Base-by-base conservation (phyloP, 1,140 invertebrate genomes). In the Microplitis demolitor region DNA sequence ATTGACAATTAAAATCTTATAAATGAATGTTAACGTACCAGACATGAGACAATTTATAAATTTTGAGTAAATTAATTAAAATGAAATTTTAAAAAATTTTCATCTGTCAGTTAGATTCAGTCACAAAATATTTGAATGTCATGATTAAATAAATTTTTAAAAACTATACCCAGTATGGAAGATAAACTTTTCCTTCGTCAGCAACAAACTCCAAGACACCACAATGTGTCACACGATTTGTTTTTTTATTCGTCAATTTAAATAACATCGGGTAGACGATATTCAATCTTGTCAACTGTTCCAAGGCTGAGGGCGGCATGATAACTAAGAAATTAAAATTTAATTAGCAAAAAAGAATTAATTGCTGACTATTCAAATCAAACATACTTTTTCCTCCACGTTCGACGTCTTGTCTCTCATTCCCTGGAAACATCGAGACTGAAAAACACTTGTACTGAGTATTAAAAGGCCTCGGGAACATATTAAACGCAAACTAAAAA, bases 251-350 rank as follows among this genome's bases (percentile, higher is more conserved):
- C 39, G 92, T 96, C 4, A 99, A 86, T 86, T 98, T 99, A 81
- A 99, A 99, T 56, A 99, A 89, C 98, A 99, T 99, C 0, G 98
- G 98, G 85, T 99, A 99, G 80, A 96, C 96, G 73, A 99, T 98
- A 86, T 98, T 99, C 0, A 99, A 88, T 69, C 97, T 91, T 14
- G 97, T 98, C 0, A 99, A 89, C 71, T 95, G 92, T 80, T 99
- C 97, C 73, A 99, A 84, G 4, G 97, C 97, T 60, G 97, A 98
- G 11, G 97, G 96, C 60, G 97, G 97, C 96, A 99, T 98, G 33
- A 99, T 98, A 80, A 99, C 97, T 98, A 80, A 39, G 89, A 79
- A 45, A 60, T 0, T 63, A 58, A 34, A 39, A 4, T 33, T 58
- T 4, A 39, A 3, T 31, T 16, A 8, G 14, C 31, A 64, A 66